A percentile compares a stretch with the other conserved stretches of the same genome.
phyloP scores from a whole-genome alignment of 2,113 vertebrate genomes.

The Alexandromys fortis region DNA sequence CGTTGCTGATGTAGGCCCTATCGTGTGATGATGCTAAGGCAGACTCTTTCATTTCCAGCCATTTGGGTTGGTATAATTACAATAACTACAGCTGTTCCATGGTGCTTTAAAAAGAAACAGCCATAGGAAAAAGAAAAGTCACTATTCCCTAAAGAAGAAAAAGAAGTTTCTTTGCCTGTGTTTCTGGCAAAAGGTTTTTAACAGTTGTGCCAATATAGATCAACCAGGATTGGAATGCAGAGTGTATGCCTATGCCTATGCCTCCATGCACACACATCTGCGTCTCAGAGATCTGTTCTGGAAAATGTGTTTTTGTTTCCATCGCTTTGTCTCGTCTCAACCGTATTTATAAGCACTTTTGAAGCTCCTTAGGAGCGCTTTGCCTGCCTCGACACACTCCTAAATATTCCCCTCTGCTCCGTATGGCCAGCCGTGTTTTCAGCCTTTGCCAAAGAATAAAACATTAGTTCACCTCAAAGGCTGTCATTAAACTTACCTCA shows the following conservation, averaged over 20 bases:
- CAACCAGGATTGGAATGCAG: constrained; percentile 27
- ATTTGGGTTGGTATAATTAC: constrained; percentile 63
- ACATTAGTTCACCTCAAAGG: constrained; percentile 67
- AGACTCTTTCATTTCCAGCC: constrained; percentile 45
- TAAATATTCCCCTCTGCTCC: constrained; percentile 70
- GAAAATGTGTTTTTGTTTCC: constrained; percentile 73
- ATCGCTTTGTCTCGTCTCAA: constrained; percentile 60
- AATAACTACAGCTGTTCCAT: constrained; percentile 52
- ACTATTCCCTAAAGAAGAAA: constrained; percentile 73
- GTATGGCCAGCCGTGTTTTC: constrained; percentile 36
- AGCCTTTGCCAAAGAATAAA: constrained; percentile 48
- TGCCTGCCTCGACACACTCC: constrained; percentile 58
- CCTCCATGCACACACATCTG: neutral
- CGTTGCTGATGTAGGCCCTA: neutral
- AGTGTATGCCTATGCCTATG: too few species aligned
- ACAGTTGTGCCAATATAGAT: constrained; percentile 64
- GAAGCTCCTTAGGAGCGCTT: constrained; percentile 40
- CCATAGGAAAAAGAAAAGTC: constrained; percentile 65
- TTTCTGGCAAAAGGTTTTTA: constrained; percentile 64
- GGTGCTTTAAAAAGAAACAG: constrained; percentile 11
- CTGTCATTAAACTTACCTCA: constrained; percentile 73
- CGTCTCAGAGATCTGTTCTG: constrained; percentile 70
- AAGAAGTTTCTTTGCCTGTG: constrained; percentile 59
- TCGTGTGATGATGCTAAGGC: neutral
- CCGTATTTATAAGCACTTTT: neutral